Conservation (phyloP, 2,113 vertebrate genomes). For the Cyprinodon brontotheroides region DNA sequence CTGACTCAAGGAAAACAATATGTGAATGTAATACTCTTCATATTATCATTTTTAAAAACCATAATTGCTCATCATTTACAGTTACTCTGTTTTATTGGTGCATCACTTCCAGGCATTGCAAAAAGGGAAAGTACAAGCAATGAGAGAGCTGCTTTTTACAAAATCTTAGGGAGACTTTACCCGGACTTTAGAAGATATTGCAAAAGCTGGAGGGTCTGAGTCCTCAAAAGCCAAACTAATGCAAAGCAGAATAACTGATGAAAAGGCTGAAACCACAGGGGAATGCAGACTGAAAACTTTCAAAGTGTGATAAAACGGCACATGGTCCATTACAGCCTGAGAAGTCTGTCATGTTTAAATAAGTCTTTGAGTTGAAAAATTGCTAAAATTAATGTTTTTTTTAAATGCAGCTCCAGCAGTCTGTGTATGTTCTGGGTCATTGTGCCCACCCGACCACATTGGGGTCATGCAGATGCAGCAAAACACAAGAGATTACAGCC, state of each 20-base stretch:
- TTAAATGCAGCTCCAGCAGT: conserved; percentile 24
- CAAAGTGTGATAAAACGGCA: conserved; percentile 10
- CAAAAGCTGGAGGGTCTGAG: conserved; percentile 1
- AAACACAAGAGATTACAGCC: conserved; percentile 9
- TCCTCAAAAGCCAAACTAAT: conserved; percentile 18
- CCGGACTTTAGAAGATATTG: neutral
- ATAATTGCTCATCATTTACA: neutral
- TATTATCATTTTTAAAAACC: neutral
- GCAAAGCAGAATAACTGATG: conserved; percentile 28
- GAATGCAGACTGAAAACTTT: conserved; percentile 9
- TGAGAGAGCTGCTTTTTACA: conserved; percentile 1
- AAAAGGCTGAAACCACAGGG: conserved; percentile 23
- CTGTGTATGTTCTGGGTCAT: conserved; percentile 23
- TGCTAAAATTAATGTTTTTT: conserved; percentile 40
- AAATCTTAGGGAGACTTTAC: neutral
- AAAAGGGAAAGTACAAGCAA: neutral
- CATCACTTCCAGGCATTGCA: neutral
- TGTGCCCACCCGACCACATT: neutral
- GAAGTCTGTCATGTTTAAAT: conserved; percentile 19
- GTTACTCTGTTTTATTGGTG: neutral
- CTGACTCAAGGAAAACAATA: too few relatives aligned
- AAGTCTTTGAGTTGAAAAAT: conserved; percentile 28
- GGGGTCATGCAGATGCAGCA: neutral
- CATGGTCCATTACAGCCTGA: conserved; percentile 12
- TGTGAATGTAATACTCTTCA: neutral